Evolutionary conservation across 1,140 invertebrate species (phyloP).

Genomic region (Nephila pilipes): DNA sequence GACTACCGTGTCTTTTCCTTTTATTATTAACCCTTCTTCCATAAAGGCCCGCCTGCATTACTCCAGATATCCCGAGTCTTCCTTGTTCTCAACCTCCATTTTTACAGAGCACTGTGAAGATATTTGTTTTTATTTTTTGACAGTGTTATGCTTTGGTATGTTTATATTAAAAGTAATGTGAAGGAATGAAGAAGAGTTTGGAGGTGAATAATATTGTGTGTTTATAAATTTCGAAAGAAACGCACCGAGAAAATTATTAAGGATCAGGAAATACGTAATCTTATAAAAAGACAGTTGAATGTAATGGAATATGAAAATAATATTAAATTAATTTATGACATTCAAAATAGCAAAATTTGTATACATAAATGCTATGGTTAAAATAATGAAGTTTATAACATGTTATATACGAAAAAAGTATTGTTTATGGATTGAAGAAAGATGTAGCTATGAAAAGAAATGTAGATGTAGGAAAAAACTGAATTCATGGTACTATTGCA

Average conservation of each 20-base stretch:
- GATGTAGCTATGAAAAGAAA: too few relatives aligned
- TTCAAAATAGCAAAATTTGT: too few relatives aligned
- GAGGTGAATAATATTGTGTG: neutral
- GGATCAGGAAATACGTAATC: too few relatives aligned
- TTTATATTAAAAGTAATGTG: neutral
- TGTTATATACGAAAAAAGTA: too few relatives aligned
- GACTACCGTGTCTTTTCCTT: slow-evolving; percentile 48
- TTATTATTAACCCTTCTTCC: slow-evolving; percentile 76
- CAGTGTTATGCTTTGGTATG: neutral
- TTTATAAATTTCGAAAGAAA: neutral
- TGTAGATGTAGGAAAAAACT: too few relatives aligned
- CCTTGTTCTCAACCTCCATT: neutral
- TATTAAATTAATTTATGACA: too few relatives aligned
- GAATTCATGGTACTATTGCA: too few relatives aligned
- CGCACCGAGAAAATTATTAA: neutral
- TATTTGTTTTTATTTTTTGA: neutral
- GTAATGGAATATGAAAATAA: too few relatives aligned
- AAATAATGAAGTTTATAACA: too few relatives aligned
- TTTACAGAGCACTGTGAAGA: neutral
- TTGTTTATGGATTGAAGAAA: too few relatives aligned
- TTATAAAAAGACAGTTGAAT: too few relatives aligned
- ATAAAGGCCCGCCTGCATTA: slow-evolving; percentile 55
- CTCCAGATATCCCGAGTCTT: slow-evolving; percentile 36
- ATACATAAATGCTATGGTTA: too few relatives aligned
- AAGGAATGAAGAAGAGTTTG: neutral